These are phyloP conservation scores for Yponomeuta plumbellus DNA, from an alignment of 2,888 invertebrate species.

Conservation along the genomic window DNA sequence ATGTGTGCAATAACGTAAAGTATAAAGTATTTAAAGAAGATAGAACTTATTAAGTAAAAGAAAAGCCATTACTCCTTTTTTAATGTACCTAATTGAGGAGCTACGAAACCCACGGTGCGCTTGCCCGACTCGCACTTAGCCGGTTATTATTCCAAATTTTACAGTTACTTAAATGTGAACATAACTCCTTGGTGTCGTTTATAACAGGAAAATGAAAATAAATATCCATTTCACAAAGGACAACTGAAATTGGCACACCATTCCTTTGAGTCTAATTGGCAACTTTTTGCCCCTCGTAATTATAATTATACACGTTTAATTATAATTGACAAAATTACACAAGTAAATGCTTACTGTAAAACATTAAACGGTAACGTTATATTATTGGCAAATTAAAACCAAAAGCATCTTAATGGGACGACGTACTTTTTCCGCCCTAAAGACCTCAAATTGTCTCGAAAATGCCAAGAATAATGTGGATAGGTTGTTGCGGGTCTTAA, in stretches of 20 bases:
- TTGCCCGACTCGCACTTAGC: too few species aligned
- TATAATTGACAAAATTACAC: conserved; percentile 20
- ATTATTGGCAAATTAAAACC: conserved; percentile 11
- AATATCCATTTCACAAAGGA: conserved; percentile 26
- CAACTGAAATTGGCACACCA: conserved; percentile 17
- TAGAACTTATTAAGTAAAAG: too few species aligned
- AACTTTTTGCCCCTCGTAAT: conserved; percentile 18
- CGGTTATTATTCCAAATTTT: too few species aligned
- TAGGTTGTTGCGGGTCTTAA: background rate
- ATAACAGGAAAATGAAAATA: conserved; percentile 16
- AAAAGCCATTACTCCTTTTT: too few species aligned
- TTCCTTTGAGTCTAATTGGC: conserved; percentile 21
- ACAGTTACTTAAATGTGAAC: too few species aligned
- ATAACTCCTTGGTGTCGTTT: background rate
- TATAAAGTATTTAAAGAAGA: too few species aligned
- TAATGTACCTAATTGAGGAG: too few species aligned
- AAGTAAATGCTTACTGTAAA: background rate
- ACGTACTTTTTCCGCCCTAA: background rate
- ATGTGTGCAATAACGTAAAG: too few species aligned
- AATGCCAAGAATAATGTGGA: background rate
- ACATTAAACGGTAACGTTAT: conserved; percentile 2
- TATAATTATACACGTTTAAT: conserved; percentile 16
- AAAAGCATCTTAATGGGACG: background rate
- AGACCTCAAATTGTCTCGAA: background rate
- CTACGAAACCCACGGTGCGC: too few species aligned